phyloP scores from a whole-genome alignment of 2,113 vertebrate species.

The Corvus hawaiiensis region DNA sequence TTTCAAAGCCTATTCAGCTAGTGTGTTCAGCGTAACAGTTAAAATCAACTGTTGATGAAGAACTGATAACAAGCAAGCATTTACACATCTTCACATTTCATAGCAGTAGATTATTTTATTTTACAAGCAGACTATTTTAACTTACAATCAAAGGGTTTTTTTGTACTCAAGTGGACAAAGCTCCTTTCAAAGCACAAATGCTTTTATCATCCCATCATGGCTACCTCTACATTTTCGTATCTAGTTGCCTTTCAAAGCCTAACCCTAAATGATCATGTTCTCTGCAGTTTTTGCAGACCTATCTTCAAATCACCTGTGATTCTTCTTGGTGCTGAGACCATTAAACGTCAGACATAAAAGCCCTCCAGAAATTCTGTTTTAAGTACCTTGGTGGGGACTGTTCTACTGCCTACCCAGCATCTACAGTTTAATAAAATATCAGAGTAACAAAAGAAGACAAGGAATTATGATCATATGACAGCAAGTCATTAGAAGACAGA shows the following conservation, averaged over 20 bases:
- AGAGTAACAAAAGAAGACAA: neutral
- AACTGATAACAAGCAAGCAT: neutral
- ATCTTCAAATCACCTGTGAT: neutral
- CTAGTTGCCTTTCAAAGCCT: neutral
- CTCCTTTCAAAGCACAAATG: neutral
- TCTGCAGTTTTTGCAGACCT: neutral
- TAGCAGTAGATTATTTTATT: conserved; percentile 6
- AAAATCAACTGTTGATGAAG: neutral
- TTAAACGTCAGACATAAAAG: neutral
- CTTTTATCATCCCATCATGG: neutral
- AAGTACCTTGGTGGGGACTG: neutral
- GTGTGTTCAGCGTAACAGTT: neutral
- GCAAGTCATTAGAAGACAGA: neutral
- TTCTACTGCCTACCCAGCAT: neutral
- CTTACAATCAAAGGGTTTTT: neutral
- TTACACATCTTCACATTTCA: neutral
- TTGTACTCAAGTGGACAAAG: neutral
- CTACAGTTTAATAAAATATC: neutral
- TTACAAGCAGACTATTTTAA: neutral
- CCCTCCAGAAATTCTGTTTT: neutral
- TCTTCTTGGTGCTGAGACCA: neutral
- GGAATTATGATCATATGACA: neutral
- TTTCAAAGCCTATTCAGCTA: conserved; percentile 48
- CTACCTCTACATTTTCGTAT: neutral
- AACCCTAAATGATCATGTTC: neutral